A percentile compares a stretch with the other conserved stretches of the same genome.
phyloP scores from a whole-genome alignment of 2,113 vertebrate genomes.

The Seriola quinqueradiata region DNA sequence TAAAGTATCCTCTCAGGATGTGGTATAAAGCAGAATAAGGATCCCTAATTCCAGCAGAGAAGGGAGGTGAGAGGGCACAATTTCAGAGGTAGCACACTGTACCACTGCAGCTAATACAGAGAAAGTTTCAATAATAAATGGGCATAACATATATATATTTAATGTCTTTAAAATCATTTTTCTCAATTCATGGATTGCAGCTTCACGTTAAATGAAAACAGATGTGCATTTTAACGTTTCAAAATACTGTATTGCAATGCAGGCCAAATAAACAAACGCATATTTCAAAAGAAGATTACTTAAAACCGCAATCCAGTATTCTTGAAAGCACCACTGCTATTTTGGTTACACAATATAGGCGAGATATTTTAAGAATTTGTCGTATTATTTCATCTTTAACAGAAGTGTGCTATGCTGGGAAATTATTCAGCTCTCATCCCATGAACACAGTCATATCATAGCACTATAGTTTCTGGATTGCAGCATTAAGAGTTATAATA shows the following conservation, averaged over 20 bases:
- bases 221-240: constrained; percentile 63
- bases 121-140: constrained; percentile 57
- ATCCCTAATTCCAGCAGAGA: constrained; percentile 20
- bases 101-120: constrained; percentile 70
- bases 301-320: constrained; percentile 79
- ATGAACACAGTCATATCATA: constrained; percentile 42
- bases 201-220: constrained; percentile 63
- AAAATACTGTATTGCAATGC: constrained; percentile 77
- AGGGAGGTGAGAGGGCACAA: constrained; percentile 37
- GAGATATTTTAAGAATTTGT: constrained; percentile 37
- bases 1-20: constrained; percentile 42
- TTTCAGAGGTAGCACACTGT: constrained; percentile 70
- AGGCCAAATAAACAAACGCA: constrained; percentile 66
- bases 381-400: constrained; percentile 36
- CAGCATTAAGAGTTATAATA: constrained; percentile 76
- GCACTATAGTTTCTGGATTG: constrained; percentile 74
- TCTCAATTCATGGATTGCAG: constrained; percentile 55
- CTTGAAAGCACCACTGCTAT: constrained; percentile 71
- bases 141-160: constrained; percentile 42
- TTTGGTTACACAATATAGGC: constrained; percentile 57
- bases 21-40: constrained; percentile 31
- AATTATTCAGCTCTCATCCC: constrained; percentile 50
- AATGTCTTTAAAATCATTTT: constrained; percentile 39
- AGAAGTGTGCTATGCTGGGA: constrained; percentile 49
- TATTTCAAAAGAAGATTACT: constrained; percentile 63